Evolutionary conservation across 1,140 invertebrate genomes (phyloP).

Genomic region (Drosophila auraria): DNA sequence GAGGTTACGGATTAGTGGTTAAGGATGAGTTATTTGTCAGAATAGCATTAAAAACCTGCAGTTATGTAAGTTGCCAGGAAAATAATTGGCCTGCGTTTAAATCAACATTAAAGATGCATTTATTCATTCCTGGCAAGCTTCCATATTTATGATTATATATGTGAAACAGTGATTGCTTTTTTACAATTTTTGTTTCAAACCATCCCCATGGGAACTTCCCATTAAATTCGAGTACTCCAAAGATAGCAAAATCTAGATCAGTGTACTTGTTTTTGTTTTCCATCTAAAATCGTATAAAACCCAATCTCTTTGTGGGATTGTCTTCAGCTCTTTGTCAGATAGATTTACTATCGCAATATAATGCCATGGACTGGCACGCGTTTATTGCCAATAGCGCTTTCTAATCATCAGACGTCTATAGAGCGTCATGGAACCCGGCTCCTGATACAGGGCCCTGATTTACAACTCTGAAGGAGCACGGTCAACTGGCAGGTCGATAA

Average conservation of each 20-base stretch:
- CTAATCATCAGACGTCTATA: conserved; percentile 44
- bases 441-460: conserved; percentile 55
- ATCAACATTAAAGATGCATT: background rate
- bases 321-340: conserved; percentile 4
- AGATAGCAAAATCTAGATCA: conserved; percentile 1
- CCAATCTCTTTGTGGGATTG: conserved; percentile 1
- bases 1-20: conserved; percentile 6
- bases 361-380: conserved; percentile 13
- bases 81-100: background rate
- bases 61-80: background rate
- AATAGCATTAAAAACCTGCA: conserved; percentile 10
- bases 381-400: conserved; percentile 14
- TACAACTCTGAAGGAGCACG: conserved; percentile 26
- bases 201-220: too few relatives aligned
- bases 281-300: background rate
- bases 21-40: conserved; percentile 14
- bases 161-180: background rate
- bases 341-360: conserved; percentile 36
- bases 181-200: too few relatives aligned
- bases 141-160: background rate
- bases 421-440: conserved; percentile 1
- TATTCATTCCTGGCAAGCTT: background rate
- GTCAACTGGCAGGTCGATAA: conserved; percentile 37
- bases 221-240: background rate
- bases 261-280: background rate